Percentiles rank a stretch among this genome's conserved stretches.
phyloP scores from a whole-genome alignment of 2,888 invertebrate genomes.

The Tanytarsus gracilentus region DNA sequence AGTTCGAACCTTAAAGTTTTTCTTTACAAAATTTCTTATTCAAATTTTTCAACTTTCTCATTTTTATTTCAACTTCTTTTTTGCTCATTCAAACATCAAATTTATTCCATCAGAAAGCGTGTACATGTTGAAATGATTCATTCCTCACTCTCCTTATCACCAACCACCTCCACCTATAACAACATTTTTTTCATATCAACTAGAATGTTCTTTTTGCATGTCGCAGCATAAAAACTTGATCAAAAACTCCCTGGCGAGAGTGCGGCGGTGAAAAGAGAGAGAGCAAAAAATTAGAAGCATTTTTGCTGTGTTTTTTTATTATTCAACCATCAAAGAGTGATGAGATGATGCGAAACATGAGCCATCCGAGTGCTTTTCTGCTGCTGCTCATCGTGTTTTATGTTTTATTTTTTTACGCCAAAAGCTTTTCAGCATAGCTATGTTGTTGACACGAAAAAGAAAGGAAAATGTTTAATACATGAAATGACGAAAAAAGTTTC shows the following conservation, averaged over 20 bases:
- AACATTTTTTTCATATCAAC: slow-evolving; percentile 1
- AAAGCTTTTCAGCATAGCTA: slow-evolving; percentile 9
- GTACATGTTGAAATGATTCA: neutral
- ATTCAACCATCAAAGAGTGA: slow-evolving; percentile 23
- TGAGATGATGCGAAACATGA: slow-evolving; percentile 22
- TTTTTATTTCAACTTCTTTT: no score
- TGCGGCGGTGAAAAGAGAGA: neutral
- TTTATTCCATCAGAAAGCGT: no score
- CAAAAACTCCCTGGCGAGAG: neutral
- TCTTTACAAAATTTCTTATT: no score
- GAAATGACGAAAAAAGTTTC: no score
- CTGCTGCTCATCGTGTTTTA: neutral
- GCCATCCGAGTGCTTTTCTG: slow-evolving; percentile 16
- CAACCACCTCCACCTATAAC: no score
- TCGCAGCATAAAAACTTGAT: neutral
- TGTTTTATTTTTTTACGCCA: neutral
- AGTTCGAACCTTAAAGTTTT: no score
- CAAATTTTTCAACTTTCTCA: no score
- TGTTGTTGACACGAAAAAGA: slow-evolving; percentile 5
- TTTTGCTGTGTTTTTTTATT: neutral
- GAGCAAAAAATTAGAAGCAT: neutral
- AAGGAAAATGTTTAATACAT: slow-evolving; percentile 4
- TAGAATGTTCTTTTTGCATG: slow-evolving; percentile 1
- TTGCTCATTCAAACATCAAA: no score
- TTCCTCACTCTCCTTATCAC: neutral